A percentile compares a stretch with the other conserved stretches of the same genome.
These are phyloP conservation scores for Trypoxylus dichotomus DNA, from an alignment of 1,140 invertebrate species.

Conservation along the genomic window DNA sequence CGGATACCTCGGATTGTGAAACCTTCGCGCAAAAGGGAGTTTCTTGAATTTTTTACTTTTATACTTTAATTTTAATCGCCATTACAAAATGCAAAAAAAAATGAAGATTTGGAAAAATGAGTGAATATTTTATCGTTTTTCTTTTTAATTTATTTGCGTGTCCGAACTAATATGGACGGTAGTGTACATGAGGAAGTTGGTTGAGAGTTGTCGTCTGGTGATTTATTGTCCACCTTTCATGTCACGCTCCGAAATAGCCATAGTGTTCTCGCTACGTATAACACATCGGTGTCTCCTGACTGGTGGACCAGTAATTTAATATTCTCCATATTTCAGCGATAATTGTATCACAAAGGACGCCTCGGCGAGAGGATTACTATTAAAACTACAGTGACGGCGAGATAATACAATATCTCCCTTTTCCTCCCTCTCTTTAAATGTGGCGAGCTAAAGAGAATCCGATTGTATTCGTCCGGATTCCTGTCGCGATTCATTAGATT, in stretches of 20 bases:
- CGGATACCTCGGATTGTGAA: too few species aligned
- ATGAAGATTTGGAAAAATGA: too few species aligned
- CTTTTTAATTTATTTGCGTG: too few species aligned
- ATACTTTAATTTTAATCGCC: too few species aligned
- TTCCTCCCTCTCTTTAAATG: background rate
- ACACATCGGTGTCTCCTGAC: background rate
- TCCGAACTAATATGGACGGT: too few species aligned
- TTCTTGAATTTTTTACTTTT: too few species aligned
- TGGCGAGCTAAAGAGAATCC: background rate
- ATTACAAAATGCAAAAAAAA: too few species aligned
- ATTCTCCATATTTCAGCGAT: background rate
- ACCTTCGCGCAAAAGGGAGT: too few species aligned
- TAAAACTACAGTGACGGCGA: background rate
- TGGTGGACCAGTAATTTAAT: background rate
- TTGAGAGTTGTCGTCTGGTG: background rate
- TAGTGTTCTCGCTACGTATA: background rate
- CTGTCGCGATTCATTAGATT: background rate
- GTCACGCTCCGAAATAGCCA: background rate
- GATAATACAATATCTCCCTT: background rate
- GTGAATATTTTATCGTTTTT: too few species aligned
- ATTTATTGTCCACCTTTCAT: background rate
- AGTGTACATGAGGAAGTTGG: background rate
- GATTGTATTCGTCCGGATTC: background rate
- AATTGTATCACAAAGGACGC: background rate
- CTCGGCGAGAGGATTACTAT: background rate